These are phyloP conservation scores for Spilosoma lubricipeda DNA, from an alignment of 2,888 invertebrate species.

Conservation along the genomic window DNA sequence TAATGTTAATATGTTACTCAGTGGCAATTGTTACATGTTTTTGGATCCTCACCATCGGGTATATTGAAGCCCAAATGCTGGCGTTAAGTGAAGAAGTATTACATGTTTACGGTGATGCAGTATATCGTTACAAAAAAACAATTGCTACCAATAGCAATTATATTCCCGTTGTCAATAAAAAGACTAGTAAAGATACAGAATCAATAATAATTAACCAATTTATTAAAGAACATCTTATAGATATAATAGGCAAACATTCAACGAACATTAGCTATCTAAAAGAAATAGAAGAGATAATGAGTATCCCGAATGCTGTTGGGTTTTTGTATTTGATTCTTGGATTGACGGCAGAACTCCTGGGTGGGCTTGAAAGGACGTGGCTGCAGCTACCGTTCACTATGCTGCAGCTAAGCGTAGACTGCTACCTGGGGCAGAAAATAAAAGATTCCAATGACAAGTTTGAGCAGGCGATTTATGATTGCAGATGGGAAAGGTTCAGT, in stretches of 20 bases:
- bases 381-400: conserved; percentile 61
- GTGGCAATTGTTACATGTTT: conserved; percentile 22
- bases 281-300: conserved; percentile 55
- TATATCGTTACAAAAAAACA: background rate
- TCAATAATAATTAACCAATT: conserved; percentile 16
- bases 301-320: conserved; percentile 56
- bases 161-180: background rate
- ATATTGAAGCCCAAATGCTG: conserved; percentile 26
- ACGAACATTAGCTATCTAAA: conserved; percentile 46
- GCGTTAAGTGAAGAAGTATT: conserved; percentile 27
- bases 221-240: conserved; percentile 19
- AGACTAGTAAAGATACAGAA: background rate
- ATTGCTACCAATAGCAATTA: background rate
- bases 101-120: conserved; percentile 24
- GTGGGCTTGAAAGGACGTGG: conserved; percentile 64
- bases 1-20: conserved; percentile 21
- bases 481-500: conserved; percentile 53
- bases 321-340: conserved; percentile 54
- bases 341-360: conserved; percentile 59
- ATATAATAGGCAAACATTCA: conserved; percentile 52
- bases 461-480: conserved; percentile 46
- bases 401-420: conserved; percentile 58
- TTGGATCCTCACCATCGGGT: conserved; percentile 28
- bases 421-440: conserved; percentile 50
- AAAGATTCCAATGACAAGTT: conserved; percentile 48